These are phyloP conservation scores for Drosophila buzzatii DNA, from an alignment of 2,888 invertebrate species.

Conservation along the genomic window DNA sequence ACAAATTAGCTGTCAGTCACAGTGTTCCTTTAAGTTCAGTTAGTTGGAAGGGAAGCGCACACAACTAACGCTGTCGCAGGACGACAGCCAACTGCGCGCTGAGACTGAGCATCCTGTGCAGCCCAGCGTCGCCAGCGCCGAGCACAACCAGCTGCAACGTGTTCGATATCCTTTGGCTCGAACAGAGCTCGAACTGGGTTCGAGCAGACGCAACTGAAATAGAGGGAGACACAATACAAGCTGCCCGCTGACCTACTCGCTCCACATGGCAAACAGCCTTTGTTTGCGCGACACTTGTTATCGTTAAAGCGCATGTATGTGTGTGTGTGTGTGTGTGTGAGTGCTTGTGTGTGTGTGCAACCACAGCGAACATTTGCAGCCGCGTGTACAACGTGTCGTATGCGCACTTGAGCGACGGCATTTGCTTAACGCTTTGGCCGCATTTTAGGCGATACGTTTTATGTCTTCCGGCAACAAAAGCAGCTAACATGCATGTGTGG, in stretches of 20 bases:
- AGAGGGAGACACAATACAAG: constrained; percentile 1
- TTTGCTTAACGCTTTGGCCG: constrained; percentile 55
- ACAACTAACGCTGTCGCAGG: constrained; percentile 77
- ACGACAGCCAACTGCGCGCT: constrained; percentile 77
- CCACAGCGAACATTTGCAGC: constrained; percentile 42
- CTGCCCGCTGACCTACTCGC: neutral
- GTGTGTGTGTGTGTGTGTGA: constrained; percentile 28
- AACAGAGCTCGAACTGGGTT: constrained; percentile 19
- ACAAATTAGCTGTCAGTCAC: constrained; percentile 5
- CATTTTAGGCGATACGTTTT: constrained; percentile 63
- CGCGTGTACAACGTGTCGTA: constrained; percentile 71
- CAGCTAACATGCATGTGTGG: constrained; percentile 9
- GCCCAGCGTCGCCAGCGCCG: constrained; percentile 25
- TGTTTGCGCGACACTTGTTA: constrained; percentile 75
- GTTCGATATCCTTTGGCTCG: constrained; percentile 52
- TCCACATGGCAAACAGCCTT: constrained; percentile 27
- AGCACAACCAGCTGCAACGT: constrained; percentile 40
- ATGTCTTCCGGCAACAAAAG: constrained; percentile 58
- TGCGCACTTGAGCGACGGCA: constrained; percentile 72
- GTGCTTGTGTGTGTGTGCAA: constrained; percentile 36
- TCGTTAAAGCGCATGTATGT: constrained; percentile 36
- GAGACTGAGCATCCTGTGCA: constrained; percentile 43
- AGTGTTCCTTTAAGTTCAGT: constrained; percentile 15
- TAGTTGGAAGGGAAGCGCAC: constrained; percentile 58
- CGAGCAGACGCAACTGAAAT: neutral